These are phyloP conservation scores for Brachirus orientalis DNA, from an alignment of 2,113 vertebrate genomes.

Conservation along the genomic window DNA sequence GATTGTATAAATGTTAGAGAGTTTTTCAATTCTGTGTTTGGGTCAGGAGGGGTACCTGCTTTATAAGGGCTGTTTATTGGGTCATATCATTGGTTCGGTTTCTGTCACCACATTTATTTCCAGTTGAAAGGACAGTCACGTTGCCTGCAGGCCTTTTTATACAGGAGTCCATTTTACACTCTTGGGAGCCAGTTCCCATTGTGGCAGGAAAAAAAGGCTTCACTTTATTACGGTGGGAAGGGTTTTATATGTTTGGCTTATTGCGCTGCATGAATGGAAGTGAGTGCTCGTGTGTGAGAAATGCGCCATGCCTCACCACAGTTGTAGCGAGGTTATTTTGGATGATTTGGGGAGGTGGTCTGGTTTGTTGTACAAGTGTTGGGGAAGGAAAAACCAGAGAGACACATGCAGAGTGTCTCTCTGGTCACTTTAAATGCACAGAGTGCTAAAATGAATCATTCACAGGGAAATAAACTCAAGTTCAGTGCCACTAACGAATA, in stretches of 20 bases:
- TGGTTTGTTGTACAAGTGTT: conserved; percentile 55
- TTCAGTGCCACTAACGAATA: conserved; percentile 43
- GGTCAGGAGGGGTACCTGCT: conserved; percentile 59
- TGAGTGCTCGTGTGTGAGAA: conserved; percentile 64
- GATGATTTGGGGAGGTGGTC: conserved; percentile 60
- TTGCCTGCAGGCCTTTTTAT: no score
- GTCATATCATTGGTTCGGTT: conserved; percentile 45
- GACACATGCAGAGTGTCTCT: conserved; percentile 25
- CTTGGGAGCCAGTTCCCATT: conserved; percentile 69
- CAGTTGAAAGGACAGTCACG: no score
- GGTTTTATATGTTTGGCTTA: conserved; percentile 76
- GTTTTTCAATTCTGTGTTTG: no score
- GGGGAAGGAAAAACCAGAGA: conserved; percentile 13
- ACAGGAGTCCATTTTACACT: conserved; percentile 42
- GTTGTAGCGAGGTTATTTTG: conserved; percentile 60
- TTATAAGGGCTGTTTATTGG: no score
- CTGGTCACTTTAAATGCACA: no score
- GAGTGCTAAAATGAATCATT: conserved; percentile 37
- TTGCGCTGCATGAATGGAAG: conserved; percentile 71
- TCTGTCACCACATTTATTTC: conserved; percentile 59
- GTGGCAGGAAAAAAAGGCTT: conserved; percentile 55
- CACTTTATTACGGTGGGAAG: conserved; percentile 74
- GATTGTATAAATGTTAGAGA: conserved; percentile 37
- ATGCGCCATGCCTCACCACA: conserved; percentile 48
- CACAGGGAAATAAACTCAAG: conserved; percentile 8